Conservation (phyloP, 1,140 invertebrate genomes). For the Lanistes nyassanus region DNA sequence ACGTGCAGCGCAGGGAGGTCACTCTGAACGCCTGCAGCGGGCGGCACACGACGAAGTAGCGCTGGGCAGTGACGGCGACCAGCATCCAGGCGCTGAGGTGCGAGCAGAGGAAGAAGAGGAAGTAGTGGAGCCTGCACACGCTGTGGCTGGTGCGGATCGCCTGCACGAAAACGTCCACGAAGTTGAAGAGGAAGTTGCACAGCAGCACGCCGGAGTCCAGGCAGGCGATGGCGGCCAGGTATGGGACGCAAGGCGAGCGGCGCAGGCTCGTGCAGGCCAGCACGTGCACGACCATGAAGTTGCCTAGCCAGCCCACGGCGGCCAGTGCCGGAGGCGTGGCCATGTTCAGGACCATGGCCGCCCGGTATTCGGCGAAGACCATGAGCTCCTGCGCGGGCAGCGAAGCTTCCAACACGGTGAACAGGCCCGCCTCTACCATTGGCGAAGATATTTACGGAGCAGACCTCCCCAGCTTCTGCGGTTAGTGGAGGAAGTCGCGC, state of each 20-base stretch:
- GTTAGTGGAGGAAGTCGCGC: too few species aligned
- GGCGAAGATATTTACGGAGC: too few species aligned
- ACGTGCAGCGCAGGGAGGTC: constrained; percentile 15
- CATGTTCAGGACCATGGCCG: background rate
- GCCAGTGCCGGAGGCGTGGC: background rate
- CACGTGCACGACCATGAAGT: constrained; percentile 14
- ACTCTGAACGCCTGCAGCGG: constrained; percentile 4
- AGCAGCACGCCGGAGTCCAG: constrained; percentile 8
- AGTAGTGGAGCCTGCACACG: constrained; percentile 20
- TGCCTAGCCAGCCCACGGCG: background rate
- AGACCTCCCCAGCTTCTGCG: too few species aligned
- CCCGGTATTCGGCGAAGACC: constrained; percentile 10
- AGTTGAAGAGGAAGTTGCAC: constrained; percentile 16
- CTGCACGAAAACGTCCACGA: constrained; percentile 11
- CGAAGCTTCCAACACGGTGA: constrained; percentile 1
- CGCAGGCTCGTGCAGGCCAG: constrained; percentile 6
- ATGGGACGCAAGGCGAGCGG: constrained; percentile 11
- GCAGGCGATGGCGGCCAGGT: constrained; percentile 18
- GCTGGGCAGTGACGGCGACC: constrained; percentile 20
- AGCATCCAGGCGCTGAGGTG: constrained; percentile 22
- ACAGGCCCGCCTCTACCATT: constrained; percentile 6
- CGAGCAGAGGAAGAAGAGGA: constrained; percentile 18
- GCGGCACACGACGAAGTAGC: constrained; percentile 16
- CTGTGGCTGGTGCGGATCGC: background rate
- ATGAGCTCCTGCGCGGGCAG: background rate